phyloP scores from a whole-genome alignment of 2,888 invertebrate genomes.

The Maniola hyperantus region DNA sequence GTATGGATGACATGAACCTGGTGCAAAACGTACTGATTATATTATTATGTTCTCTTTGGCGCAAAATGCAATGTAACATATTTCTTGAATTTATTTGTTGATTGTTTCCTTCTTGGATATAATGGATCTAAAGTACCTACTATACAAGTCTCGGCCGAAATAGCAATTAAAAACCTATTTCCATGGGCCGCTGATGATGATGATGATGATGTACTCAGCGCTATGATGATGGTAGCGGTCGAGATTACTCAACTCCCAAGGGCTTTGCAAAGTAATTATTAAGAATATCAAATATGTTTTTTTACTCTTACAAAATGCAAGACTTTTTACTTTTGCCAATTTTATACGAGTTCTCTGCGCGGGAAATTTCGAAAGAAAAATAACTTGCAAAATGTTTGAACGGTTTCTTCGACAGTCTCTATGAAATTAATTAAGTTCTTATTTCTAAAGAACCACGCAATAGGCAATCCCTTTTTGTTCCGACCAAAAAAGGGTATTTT shows the following conservation, averaged over 20 bases:
- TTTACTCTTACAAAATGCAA: background rate
- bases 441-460: conserved; percentile 6
- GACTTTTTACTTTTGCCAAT: background rate
- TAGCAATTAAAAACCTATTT: too few species aligned
- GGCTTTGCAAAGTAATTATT: background rate
- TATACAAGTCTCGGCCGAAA: too few species aligned
- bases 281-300: background rate
- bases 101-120: too few species aligned
- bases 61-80: too few species aligned
- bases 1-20: too few species aligned
- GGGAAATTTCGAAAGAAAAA: conserved; percentile 8
- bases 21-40: too few species aligned
- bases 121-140: too few species aligned
- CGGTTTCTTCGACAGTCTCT: background rate
- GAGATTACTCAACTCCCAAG: background rate
- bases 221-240: background rate
- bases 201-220: background rate
- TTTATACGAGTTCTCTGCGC: background rate
- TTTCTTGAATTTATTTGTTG: too few species aligned
- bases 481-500: background rate
- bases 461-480: background rate
- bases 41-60: too few species aligned
- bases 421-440: conserved; percentile 2
- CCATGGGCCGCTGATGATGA: too few species aligned
- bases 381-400: background rate